These are phyloP conservation scores for Parapsyche elsis DNA, from an alignment of 1,140 invertebrate genomes.

Conservation along the genomic window DNA sequence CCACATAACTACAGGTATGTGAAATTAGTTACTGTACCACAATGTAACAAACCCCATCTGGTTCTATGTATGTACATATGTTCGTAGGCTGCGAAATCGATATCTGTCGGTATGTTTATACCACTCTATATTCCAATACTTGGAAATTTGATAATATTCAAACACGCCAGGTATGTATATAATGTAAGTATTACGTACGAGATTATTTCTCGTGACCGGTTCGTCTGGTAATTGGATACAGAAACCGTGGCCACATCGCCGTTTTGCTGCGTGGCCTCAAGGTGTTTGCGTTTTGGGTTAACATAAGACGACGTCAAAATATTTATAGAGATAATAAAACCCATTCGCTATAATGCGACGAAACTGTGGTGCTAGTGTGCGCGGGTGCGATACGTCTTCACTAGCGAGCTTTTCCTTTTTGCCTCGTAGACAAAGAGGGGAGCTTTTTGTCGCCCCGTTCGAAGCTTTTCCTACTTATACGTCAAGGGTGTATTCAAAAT, in stretches of 20 bases:
- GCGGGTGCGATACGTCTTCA: neutral
- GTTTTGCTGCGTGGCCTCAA: neutral
- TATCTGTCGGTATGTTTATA: too few species aligned
- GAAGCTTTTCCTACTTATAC: neutral
- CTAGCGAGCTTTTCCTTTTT: neutral
- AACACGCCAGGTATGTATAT: too few species aligned
- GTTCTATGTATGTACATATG: too few species aligned
- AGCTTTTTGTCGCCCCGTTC: neutral
- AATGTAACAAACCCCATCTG: too few species aligned
- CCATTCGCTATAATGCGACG: neutral
- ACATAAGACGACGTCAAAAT: conserved; percentile 12
- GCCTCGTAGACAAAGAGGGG: conserved; percentile 14
- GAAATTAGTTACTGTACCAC: too few species aligned
- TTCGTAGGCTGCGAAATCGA: too few species aligned
- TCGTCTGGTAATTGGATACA: neutral
- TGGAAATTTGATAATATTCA: too few species aligned
- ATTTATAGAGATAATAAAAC: neutral
- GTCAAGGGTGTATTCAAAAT: too few species aligned
- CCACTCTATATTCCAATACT: too few species aligned
- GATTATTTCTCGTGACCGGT: neutral
- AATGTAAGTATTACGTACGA: neutral
- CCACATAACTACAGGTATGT: too few species aligned
- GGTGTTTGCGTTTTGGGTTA: neutral
- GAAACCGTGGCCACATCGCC: neutral
- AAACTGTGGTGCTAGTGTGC: neutral